These are phyloP conservation scores for Pundamilia nyererei DNA, from an alignment of 2,113 vertebrate genomes.

Conservation along the genomic window DNA sequence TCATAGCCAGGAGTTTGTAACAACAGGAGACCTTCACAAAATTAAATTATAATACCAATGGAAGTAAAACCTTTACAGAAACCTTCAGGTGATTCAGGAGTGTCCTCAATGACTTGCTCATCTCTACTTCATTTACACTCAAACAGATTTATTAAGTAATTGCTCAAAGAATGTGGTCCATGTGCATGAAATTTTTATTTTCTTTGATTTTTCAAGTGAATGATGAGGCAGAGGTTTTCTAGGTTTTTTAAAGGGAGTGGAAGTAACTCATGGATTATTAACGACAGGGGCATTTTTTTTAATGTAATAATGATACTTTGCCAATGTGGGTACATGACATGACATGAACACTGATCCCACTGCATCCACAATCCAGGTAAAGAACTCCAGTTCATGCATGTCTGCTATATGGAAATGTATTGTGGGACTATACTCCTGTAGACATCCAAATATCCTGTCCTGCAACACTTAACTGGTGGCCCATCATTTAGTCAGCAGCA, in stretches of 20 bases:
- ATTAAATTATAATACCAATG: not conserved
- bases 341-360: not conserved
- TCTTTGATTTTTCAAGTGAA: not conserved
- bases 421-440: not conserved
- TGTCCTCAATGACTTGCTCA: not conserved
- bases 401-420: not conserved
- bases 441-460: not conserved
- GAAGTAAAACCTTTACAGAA: not conserved
- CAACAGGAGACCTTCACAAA: not conserved
- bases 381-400: not conserved
- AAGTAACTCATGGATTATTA: not conserved
- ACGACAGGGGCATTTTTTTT: not conserved
- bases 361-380: not conserved
- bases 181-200: not conserved
- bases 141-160: not conserved
- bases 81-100: not conserved
- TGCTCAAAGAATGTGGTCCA: not conserved
- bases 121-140: not conserved
- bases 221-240: not conserved
- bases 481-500: not conserved
- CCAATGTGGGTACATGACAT: not conserved
- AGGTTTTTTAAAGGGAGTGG: not conserved
- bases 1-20: not conserved
- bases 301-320: not conserved
- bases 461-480: not conserved